Base-by-base conservation (phyloP, 2,888 invertebrate genomes). In the Mesopsocus fuscifrons region DNA sequence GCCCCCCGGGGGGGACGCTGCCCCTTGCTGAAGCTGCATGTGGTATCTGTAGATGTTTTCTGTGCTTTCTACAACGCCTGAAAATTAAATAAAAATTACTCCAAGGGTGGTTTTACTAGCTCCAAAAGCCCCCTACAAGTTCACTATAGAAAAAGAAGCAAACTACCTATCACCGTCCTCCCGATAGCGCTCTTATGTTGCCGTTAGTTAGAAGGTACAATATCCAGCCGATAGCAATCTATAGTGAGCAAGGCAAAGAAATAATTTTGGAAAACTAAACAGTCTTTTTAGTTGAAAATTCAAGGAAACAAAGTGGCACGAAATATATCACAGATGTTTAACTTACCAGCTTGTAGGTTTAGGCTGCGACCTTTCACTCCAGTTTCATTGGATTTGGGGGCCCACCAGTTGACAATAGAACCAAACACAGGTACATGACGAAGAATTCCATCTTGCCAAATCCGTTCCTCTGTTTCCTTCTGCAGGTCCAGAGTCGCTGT, bases 371-470 rank as follows among this genome's bases (percentile, higher is more conserved):
- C 94, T 59, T 72, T 78, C 51, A 77, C 81, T 51, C 77, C 82
- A 5, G 74, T 66, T 51, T 82, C 80, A 55, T 78, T 83, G 18
- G 72, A 65, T 3, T 81, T 72, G 6, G 94, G 95, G 41, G 88
- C 83, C 84, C 88, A 92, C 95, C 95, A 97, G 64, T 91, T 89
- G 41, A 94, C 80, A 44, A 97, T 74, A 17, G 85, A 51, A 79
- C 94, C 88, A 45, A 97, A 87, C 2, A 95, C 82, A 0, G 95
- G 95, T 11, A 72, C 66, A 52, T 92, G 88, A 16, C 95, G 69
- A 48, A 97, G 67, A 45, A 95, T 77, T 1, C 95, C 95, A 62
- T 94, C 94, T 59, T 91, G 87, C 81, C 89, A 85, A 9, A 92
- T 65, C 50, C 84, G 77, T 55, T 87, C 82, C 43, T 87, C 83